Evolutionary conservation across 2,888 invertebrate genomes (phyloP), one percentile per base, ranked within the genome.

Genomic region (Melipona beecheii): DNA sequence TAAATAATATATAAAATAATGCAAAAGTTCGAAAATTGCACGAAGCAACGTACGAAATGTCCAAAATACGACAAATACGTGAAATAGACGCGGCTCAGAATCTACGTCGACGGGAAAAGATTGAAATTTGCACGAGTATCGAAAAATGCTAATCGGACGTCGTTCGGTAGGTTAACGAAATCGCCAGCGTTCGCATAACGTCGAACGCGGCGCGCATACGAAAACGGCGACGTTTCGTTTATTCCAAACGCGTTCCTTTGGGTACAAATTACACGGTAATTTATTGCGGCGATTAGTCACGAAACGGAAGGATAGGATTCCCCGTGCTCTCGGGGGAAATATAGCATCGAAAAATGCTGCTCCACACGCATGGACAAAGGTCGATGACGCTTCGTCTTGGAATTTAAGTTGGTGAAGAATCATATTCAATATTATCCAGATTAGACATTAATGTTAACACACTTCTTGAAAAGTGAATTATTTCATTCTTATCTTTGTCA

Each of bases 251-350:
- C 81, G 84, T 80, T 73, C 75, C 66, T 64, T 31, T 19, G 31
- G 65, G 70, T 62, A 78, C 73, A 73, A 78, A 84, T 86, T 84
- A 80, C 75, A 54, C 49, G 64, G 81, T 64, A 81, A 81, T 84
- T 84, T 31, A 77, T 64, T 31, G 68, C 56, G 71, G n/a, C 70
- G 83, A 83, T 84, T 84, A 84, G 75, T 79, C 84, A 73, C 31
- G 75, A 79, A 75, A 72, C 83, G 75, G 75, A 73, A 78, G 78
- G 74, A 66, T 56, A 68, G 78, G 70, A 54, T 74, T 77, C 11
- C 43, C 43, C 43, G 43, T 43, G 64, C 49, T 60, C 65, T 71
- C 54, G 54, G 24, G 31, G 24, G 82, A 76, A 62, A 64, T 58
- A 31, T 9, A 43, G 43, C 43, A 70, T 31, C 50, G 17, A 3